Evolutionary conservation across 2,797 vertebrate genomes (phyloP).

Genomic region (Muscicapa striata): DNA sequence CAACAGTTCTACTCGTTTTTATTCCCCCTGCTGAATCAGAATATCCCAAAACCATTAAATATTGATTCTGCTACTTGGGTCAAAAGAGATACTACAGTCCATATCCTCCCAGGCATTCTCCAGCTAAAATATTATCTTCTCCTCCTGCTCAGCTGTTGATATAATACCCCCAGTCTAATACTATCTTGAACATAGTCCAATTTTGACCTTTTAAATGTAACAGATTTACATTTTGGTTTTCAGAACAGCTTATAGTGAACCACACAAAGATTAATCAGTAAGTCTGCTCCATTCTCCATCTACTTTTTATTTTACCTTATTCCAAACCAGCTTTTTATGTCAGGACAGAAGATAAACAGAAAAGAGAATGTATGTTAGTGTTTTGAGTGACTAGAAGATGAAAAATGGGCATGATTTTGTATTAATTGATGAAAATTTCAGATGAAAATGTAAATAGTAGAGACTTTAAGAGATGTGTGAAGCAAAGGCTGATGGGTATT

Average conservation of each 20-base stretch:
- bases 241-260: not conserved
- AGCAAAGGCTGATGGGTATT: not conserved
- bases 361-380: not conserved
- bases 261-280: not conserved
- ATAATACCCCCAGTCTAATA: not conserved
- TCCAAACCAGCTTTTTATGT: not conserved
- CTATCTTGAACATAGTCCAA: not conserved
- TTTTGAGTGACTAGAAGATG: not conserved
- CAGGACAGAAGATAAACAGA: not conserved
- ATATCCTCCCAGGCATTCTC: not conserved
- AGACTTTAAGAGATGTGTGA: not conserved
- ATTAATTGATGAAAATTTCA: not conserved
- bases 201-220: not conserved
- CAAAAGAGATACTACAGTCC: not conserved
- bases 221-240: not conserved
- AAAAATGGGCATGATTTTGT: not conserved
- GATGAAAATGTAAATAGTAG: not conserved
- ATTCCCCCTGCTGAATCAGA: not conserved
- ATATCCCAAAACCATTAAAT: not conserved
- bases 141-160: not conserved
- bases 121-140: not conserved
- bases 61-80: not conserved
- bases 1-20: not conserved
- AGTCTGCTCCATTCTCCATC: not conserved
- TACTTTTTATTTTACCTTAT: not conserved